These are phyloP conservation scores for Epistrophella euchroma DNA, from an alignment of 2,888 invertebrate species.

Conservation along the genomic window DNA sequence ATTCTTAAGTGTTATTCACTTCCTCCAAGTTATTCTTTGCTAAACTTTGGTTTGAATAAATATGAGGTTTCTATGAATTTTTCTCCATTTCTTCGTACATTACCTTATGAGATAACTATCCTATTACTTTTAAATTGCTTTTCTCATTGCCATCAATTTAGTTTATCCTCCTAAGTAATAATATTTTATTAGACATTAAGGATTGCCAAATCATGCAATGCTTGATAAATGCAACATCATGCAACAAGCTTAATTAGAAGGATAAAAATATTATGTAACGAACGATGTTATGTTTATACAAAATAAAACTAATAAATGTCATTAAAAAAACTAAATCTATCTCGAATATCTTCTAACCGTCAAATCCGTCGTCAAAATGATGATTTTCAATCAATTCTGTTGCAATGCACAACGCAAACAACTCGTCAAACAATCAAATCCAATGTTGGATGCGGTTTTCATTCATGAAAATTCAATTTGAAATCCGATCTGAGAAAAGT, in stretches of 20 bases:
- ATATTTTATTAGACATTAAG: not conserved
- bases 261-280: not conserved
- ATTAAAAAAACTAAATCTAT: conserved; percentile 20
- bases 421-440: conserved; percentile 43
- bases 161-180: no score
- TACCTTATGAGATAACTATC: no score
- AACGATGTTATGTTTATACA: not conserved
- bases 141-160: no score
- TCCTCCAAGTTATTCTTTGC: no score
- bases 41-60: no score
- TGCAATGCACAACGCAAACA: conserved; percentile 21
- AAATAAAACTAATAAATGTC: not conserved
- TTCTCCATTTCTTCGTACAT: no score
- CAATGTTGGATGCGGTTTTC: conserved; percentile 44
- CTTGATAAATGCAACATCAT: not conserved
- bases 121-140: no score
- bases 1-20: no score
- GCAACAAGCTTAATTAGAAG: not conserved
- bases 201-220: not conserved
- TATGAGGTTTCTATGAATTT: no score
- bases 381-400: conserved; percentile 63
- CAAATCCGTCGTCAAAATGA: conserved; percentile 66
- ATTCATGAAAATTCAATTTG: conserved; percentile 70
- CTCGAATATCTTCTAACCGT: conserved; percentile 30
- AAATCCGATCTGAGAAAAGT: conserved; percentile 47